Evolutionary conservation across 2,888 invertebrate genomes (phyloP).

Genomic region (Lottia scabra): DNA sequence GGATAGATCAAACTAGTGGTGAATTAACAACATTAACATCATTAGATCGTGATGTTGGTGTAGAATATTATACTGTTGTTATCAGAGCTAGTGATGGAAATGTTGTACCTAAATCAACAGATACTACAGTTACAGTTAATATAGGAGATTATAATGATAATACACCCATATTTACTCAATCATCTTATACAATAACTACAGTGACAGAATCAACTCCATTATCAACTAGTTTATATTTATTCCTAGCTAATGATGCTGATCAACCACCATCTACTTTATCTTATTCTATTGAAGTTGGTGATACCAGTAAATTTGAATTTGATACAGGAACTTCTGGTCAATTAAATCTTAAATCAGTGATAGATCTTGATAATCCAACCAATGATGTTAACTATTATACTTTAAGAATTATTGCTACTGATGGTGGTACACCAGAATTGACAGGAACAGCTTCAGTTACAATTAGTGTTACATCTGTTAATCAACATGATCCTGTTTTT

Average conservation of each 20-base stretch:
- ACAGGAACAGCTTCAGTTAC: conserved; percentile 26
- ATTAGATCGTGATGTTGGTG: conserved; percentile 12
- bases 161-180: conserved; percentile 25
- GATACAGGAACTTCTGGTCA: conserved; percentile 2
- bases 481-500: conserved; percentile 33
- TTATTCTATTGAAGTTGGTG: conserved; percentile 13
- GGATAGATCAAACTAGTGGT: background rate
- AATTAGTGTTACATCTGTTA: conserved; percentile 29
- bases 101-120: conserved; percentile 14
- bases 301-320: conserved; percentile 20
- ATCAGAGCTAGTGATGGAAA: conserved; percentile 32
- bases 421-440: conserved; percentile 24
- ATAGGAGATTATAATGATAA: conserved; percentile 35
- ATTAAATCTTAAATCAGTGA: conserved; percentile 21
- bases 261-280: conserved; percentile 23
- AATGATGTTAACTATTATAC: conserved; percentile 17
- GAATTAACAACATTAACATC: background rate
- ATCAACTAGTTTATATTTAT: conserved; percentile 10
- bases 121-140: conserved; percentile 20
- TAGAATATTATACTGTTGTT: conserved; percentile 36
- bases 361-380: conserved; percentile 24
- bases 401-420: conserved; percentile 25
- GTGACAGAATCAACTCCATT: conserved; percentile 18
- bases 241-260: conserved; percentile 23
- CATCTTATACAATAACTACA: conserved; percentile 13